Percentiles rank a stretch among this genome's conserved stretches.
These are phyloP conservation scores for Patella pellucida DNA, from an alignment of 2,888 invertebrate species.

Conservation along the genomic window DNA sequence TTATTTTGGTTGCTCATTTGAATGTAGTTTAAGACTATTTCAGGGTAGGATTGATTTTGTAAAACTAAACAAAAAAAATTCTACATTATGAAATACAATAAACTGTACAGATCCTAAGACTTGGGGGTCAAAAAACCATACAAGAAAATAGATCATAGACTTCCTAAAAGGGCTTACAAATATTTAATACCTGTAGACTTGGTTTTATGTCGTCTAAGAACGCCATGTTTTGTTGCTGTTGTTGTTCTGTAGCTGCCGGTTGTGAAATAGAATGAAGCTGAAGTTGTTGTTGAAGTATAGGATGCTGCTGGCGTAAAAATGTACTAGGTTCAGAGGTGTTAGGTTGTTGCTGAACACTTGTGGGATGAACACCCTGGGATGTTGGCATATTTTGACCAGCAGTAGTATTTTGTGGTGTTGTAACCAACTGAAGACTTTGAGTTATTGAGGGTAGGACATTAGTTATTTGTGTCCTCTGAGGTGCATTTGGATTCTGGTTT, in stretches of 20 bases:
- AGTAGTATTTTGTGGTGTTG: conserved; percentile 13
- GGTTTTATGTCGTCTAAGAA: too few species aligned
- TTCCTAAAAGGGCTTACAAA: too few species aligned
- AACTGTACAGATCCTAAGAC: too few species aligned
- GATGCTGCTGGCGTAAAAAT: conserved; percentile 29
- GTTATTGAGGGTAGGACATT: conserved; percentile 34
- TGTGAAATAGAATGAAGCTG: conserved; percentile 31
- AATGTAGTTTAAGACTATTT: too few species aligned
- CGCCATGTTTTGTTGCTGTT: conserved; percentile 44
- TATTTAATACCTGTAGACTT: too few species aligned
- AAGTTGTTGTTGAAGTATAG: conserved; percentile 30
- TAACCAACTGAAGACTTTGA: conserved; percentile 34
- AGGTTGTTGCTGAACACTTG: conserved; percentile 32
- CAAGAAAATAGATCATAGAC: too few species aligned
- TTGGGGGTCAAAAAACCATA: too few species aligned
- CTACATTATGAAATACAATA: too few species aligned
- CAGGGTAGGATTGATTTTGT: too few species aligned
- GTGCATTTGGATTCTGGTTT: conserved; percentile 16
- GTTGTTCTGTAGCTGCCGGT: conserved; percentile 36
- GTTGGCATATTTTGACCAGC: conserved; percentile 12
- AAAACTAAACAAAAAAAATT: too few species aligned
- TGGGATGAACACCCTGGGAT: neutral
- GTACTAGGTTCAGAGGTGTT: conserved; percentile 32
- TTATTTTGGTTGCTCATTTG: too few species aligned
- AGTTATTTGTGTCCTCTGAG: conserved; percentile 20